Percentiles rank a stretch among this genome's conserved stretches.
phyloP scores from a whole-genome alignment of 2,888 invertebrate species.

The Mechanitis messenoides region DNA sequence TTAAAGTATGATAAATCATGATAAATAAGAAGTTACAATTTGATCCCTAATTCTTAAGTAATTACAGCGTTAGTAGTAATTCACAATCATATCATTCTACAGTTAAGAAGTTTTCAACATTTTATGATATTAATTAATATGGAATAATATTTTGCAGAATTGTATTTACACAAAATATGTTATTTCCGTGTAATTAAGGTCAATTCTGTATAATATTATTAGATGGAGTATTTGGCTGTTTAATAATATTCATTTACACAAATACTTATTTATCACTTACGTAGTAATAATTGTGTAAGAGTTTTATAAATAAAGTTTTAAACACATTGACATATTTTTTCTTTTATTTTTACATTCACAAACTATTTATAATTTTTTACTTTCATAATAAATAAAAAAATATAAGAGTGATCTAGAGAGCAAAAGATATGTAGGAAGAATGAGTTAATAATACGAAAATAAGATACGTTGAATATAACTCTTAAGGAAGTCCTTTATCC shows the following conservation, averaged over 20 bases:
- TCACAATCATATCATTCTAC: conserved; percentile 67
- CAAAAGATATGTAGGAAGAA: too few relatives aligned
- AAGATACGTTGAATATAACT: too few relatives aligned
- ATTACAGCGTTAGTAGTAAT: conserved; percentile 21
- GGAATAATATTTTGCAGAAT: not conserved
- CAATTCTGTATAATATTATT: conserved; percentile 14
- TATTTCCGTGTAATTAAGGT: not conserved
- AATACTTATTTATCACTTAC: conserved; percentile 22
- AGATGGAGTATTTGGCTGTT: conserved; percentile 11
- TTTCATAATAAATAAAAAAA: too few relatives aligned
- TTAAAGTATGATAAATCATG: not conserved
- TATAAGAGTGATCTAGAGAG: too few relatives aligned
- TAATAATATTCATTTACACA: conserved; percentile 16
- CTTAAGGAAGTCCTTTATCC: too few relatives aligned
- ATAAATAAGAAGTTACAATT: not conserved
- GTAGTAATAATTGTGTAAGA: conserved; percentile 20
- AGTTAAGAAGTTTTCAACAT: conserved; percentile 40
- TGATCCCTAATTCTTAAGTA: not conserved
- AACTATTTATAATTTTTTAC: not conserved
- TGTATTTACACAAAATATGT: not conserved
- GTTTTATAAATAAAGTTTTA: conserved; percentile 28
- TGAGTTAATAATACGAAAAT: too few relatives aligned
- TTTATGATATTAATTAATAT: conserved; percentile 18
- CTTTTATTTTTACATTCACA: conserved; percentile 2
- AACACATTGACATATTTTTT: conserved; percentile 8